phyloP scores from a whole-genome alignment of 2,888 invertebrate species.

The Pogonocherus hispidulus region DNA sequence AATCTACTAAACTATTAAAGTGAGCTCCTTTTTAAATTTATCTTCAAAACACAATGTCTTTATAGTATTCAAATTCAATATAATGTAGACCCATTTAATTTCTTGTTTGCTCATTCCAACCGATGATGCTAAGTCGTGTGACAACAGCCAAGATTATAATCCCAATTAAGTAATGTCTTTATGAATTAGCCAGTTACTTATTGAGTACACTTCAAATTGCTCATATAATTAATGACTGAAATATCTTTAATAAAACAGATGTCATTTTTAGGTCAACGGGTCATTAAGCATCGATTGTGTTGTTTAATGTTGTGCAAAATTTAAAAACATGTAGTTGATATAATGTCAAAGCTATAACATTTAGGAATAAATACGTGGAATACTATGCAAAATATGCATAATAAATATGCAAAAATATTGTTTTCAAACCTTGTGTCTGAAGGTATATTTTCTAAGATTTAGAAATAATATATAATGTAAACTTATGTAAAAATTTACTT shows the following conservation, averaged over 20 bases:
- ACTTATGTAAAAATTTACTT: too few relatives aligned
- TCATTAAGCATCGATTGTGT: neutral
- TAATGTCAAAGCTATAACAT: too few relatives aligned
- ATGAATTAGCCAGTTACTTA: slow-evolving; percentile 16
- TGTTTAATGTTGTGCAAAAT: neutral
- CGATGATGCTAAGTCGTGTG: neutral
- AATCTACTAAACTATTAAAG: too few relatives aligned
- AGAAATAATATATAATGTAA: too few relatives aligned
- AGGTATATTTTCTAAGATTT: too few relatives aligned
- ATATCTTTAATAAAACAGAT: neutral
- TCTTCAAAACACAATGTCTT: too few relatives aligned
- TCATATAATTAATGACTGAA: slow-evolving; percentile 11
- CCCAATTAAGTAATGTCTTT: slow-evolving; percentile 18
- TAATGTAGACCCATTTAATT: neutral
- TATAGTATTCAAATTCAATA: too few relatives aligned
- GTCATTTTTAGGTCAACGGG: slow-evolving; percentile 8
- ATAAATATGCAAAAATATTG: too few relatives aligned
- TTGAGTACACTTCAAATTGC: slow-evolving; percentile 19
- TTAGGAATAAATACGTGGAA: too few relatives aligned
- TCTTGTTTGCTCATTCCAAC: neutral
- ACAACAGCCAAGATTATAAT: neutral
- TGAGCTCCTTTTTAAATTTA: too few relatives aligned
- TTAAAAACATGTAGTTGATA: neutral
- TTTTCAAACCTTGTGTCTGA: too few relatives aligned
- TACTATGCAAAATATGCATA: too few relatives aligned